A percentile compares a stretch with the other conserved stretches of the same genome.
phyloP scores from a whole-genome alignment of 2,113 vertebrate genomes.

The Mustela lutreola region DNA sequence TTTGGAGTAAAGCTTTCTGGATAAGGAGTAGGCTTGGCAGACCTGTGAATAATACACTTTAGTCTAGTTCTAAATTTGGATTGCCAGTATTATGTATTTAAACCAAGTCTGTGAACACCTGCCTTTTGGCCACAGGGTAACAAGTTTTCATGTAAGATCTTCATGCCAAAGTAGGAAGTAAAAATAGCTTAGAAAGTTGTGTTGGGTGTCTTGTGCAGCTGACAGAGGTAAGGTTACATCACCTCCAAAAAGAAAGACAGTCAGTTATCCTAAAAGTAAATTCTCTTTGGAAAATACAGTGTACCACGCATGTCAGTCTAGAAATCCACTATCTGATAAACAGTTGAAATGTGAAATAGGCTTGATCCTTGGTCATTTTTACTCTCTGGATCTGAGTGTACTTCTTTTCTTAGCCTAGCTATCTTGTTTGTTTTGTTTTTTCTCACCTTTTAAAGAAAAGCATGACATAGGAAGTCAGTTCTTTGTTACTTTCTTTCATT shows the following conservation, averaged over 20 bases:
- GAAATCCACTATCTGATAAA: conserved; percentile 55
- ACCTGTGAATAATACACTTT: conserved; percentile 52
- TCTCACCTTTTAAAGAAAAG: conserved; percentile 58
- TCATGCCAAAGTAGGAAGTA: conserved; percentile 67
- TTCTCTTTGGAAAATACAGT: conserved; percentile 40
- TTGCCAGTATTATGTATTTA: conserved; percentile 71
- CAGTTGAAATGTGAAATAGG: conserved; percentile 56
- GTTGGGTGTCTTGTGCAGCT: conserved; percentile 77
- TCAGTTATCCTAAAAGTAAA: not conserved
- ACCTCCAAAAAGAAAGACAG: conserved; percentile 34
- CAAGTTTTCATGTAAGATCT: conserved; percentile 62
- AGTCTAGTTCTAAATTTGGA: conserved; percentile 53
- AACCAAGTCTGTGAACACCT: conserved; percentile 71
- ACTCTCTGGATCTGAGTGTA: not conserved
- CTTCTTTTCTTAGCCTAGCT: conserved; percentile 56
- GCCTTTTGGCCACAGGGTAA: conserved; percentile 71
- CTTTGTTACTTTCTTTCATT: not conserved
- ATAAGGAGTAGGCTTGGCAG: conserved; percentile 51
- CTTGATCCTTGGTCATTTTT: conserved; percentile 61
- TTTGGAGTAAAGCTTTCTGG: conserved; percentile 51
- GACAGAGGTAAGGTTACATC: conserved; percentile 2
- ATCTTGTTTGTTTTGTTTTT: not conserved
- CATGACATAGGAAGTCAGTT: conserved; percentile 79
- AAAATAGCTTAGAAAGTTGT: not conserved
- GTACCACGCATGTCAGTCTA: not conserved